Conservation (phyloP, 2,113 vertebrate species). For the Solea senegalensis region DNA sequence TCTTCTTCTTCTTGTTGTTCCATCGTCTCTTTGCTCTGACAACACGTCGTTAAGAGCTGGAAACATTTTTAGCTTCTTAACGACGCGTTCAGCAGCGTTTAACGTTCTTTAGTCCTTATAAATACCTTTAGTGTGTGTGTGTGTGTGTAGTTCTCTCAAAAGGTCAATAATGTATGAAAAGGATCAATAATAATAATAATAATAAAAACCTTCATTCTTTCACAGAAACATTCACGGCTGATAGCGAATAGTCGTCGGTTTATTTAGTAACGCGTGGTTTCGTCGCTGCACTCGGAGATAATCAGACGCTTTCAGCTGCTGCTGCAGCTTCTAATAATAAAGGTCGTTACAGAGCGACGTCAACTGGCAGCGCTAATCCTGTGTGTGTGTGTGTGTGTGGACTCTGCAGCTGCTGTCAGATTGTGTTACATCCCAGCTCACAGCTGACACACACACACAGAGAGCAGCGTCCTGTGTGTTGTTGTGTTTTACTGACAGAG, state of each 20-base stretch:
- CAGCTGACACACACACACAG: conserved; percentile 39
- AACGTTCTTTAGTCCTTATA: too few relatives aligned
- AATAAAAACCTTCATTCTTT: too few relatives aligned
- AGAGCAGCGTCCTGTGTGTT: conserved; percentile 20
- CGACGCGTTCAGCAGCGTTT: background rate
- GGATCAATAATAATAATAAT: too few relatives aligned
- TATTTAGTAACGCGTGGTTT: background rate
- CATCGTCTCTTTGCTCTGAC: background rate
- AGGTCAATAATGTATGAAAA: too few relatives aligned
- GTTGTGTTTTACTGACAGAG: background rate
- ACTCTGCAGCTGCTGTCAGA: conserved; percentile 66
- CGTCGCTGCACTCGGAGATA: too few relatives aligned
- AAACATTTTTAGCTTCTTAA: conserved; percentile 44
- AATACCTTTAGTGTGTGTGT: too few relatives aligned
- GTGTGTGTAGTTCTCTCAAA: too few relatives aligned
- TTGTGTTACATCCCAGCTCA: conserved; percentile 60
- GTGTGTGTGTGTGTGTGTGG: conserved; percentile 29
- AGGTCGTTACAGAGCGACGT: conserved; percentile 21
- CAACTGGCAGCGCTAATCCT: conserved; percentile 27
- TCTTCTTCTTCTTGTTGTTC: background rate
- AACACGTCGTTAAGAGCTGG: conserved; percentile 37
- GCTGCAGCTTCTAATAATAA: background rate
- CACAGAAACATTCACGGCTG: too few relatives aligned
- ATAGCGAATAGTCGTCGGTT: too few relatives aligned
- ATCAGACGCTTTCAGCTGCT: too few relatives aligned